These are phyloP conservation scores for Halyomorpha halys DNA, from an alignment of 1,140 invertebrate genomes.

Conservation along the genomic window DNA sequence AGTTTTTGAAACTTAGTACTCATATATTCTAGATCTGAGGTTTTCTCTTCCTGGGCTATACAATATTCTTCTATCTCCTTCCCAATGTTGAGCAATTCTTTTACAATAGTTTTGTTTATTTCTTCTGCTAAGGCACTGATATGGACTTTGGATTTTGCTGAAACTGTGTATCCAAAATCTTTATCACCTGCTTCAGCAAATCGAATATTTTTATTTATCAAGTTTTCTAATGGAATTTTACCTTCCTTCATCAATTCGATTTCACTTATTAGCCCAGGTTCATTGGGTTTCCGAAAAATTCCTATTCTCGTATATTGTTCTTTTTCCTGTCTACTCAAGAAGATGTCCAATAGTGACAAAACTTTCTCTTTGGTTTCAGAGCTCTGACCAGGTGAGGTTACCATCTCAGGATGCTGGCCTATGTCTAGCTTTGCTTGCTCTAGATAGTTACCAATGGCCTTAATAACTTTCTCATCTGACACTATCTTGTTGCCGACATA, in stretches of 20 bases:
- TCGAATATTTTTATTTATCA: background rate
- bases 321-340: background rate
- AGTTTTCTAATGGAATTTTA: background rate
- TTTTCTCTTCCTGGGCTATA: background rate
- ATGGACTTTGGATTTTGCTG: constrained; percentile 20
- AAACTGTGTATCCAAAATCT: constrained; percentile 26
- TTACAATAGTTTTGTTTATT: background rate
- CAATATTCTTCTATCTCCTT: background rate
- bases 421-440: background rate
- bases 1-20: background rate
- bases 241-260: background rate
- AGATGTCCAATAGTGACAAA: background rate
- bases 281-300: background rate
- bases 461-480: background rate
- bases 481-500: background rate
- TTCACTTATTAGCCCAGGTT: background rate
- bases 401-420: background rate
- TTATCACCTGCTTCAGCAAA: background rate
- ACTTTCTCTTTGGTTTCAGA: background rate
- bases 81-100: background rate
- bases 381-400: too few species aligned
- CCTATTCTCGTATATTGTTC: background rate
- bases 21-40: background rate
- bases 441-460: background rate
- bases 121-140: background rate